Evolutionary conservation across 2,888 invertebrate genomes (phyloP), one percentile per base, ranked within the genome.

Genomic region (Watsonalla cultraria): DNA sequence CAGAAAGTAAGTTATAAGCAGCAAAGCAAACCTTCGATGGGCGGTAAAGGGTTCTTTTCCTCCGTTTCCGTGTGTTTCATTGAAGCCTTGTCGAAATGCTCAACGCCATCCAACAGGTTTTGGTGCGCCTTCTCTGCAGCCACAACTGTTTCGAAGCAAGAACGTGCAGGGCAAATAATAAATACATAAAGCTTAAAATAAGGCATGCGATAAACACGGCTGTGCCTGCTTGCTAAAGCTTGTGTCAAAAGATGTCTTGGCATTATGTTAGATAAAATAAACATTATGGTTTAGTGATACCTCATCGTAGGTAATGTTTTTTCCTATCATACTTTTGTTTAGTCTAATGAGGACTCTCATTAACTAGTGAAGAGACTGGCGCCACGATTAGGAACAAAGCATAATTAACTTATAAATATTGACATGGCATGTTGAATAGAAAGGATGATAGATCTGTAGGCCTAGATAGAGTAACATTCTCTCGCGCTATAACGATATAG

Each of bases 11-110:
- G 24, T 24, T 59, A 54, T 68, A 78, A 80, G 78, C 76, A 65
- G 63, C 64, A 71, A 72, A 74, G 62, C 59, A 77, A 91, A 94
- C 94, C 94, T 94, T 95, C 93, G 73, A 93, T 92, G 64, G 94
- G 94, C 54, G 96, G 96, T 74, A 96, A 91, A 49, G 93, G 87
- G 71, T 94, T 94, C 91, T 95, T 96, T 88, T 95, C 95, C 69
- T 93, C 91, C 7, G 95, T 95, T 58, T 92, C 92, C 4, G 94
- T 92, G 77, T 94, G 95, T 77, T 94, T 94, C 94, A 95, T 94
- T 67, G 93, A 92, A 50, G 91, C 86, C 89, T 94, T 94, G 90
- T 95, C 94, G 75, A 94, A 95, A 68, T 93, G 93, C 76, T 95
- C 94, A 54, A 95, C 94, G 62, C 94, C 94, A 53, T 93, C 93